Evolutionary conservation across 2,888 invertebrate genomes (phyloP), one percentile per base, ranked within the genome.

Genomic region (Morpho achilles): DNA sequence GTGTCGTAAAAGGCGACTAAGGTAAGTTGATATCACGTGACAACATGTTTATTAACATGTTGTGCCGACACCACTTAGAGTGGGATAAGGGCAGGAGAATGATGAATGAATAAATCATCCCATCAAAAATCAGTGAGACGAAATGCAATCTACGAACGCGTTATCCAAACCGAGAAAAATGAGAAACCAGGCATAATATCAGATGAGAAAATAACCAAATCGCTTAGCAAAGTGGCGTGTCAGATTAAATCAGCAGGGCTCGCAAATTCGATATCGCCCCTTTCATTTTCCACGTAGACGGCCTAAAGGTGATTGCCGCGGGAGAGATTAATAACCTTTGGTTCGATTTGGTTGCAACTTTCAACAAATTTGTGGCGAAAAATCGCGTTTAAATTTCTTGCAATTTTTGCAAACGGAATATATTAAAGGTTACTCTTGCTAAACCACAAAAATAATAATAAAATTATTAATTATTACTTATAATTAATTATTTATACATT

Each of bases 241-340:
- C 47, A 61, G 59, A 65, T 63, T 61, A 63, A 63, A 65, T 60
- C 52, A 58, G 46, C 32, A 32, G 58, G 51, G 47, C 41, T 45
- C 9, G 60, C 58, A 55, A 63, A 63, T 58, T 60, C 60, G 60
- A 65, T 65, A 58, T 47, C 60, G 60, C 58, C 60, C 58, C 65
- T 63, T 65, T 65, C 59, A 63, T 66, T 66, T 66, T 66, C 65
- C 63, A 60, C 57, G 48, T 56, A 61, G 54, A 61, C 60, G 65
- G 61, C 54, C 56, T 8, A 16, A 53, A 59, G 62, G 62, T 59
- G 66, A 59, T 56, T 50, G 61, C 55, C 50, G 56, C 50, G 22
- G 56, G 22, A 56, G 43, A 53, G 58, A 61, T 61, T 63, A 58
- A 58, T 61, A 48, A 42, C 43, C 44, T 50, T 10, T 46, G 6